Percentiles rank a stretch among this genome's conserved stretches.
Conservation (phyloP, 2,113 vertebrate genomes). For the Mustela lutreola region DNA sequence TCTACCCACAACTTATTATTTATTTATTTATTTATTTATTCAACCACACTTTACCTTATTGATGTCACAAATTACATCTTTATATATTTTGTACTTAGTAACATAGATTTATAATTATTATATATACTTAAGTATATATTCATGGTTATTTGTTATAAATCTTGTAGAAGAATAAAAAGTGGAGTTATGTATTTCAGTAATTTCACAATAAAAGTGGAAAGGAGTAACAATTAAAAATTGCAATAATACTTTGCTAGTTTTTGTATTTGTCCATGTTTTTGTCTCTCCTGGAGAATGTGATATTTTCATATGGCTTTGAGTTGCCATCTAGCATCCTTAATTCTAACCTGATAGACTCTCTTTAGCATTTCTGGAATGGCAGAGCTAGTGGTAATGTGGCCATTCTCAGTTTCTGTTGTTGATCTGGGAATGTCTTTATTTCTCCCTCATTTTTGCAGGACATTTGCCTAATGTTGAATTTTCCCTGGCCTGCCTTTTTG, state of each 20-base stretch:
- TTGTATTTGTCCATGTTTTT: neutral
- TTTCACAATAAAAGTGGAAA: neutral
- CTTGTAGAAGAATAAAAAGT: neutral
- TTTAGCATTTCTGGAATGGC: too few relatives aligned
- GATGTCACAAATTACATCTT: too few relatives aligned
- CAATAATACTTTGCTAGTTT: neutral
- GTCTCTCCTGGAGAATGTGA: neutral
- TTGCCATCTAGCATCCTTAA: neutral
- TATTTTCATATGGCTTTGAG: neutral
- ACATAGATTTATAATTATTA: neutral
- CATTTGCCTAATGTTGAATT: too few relatives aligned
- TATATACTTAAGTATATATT: neutral
- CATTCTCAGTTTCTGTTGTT: too few relatives aligned
- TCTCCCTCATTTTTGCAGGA: too few relatives aligned
- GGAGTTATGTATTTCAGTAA: neutral
- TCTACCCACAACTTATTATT: too few relatives aligned
- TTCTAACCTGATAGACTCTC: neutral
- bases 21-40: too few relatives aligned
- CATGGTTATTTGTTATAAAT: neutral
- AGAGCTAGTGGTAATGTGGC: too few relatives aligned
- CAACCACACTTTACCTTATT: too few relatives aligned
- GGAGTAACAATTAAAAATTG: neutral
- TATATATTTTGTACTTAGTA: neutral
- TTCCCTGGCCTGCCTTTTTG: too few relatives aligned
- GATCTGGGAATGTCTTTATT: too few relatives aligned